Evolutionary conservation across 2,797 vertebrate species (phyloP).

Genomic region (Podargus strigoides): DNA sequence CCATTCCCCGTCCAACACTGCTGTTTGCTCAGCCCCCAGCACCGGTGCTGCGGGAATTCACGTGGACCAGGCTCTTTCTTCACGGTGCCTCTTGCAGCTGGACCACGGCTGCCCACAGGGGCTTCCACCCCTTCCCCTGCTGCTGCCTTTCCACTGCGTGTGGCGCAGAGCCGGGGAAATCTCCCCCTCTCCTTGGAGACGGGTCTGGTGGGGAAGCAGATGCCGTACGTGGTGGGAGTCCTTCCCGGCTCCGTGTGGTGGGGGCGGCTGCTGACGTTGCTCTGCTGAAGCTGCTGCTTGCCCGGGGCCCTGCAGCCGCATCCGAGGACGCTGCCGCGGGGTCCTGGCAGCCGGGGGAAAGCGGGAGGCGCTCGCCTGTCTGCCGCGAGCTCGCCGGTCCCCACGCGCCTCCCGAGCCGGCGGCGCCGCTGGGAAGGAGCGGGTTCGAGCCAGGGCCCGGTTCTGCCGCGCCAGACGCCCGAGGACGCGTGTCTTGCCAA

Average conservation of each 20-base stretch:
- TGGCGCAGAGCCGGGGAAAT: not conserved
- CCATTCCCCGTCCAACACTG: not conserved
- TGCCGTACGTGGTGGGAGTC: not conserved
- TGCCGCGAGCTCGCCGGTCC: fast-evolving
- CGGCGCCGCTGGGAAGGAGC: not conserved
- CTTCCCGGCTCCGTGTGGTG: fast-evolving
- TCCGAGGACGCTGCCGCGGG: not conserved
- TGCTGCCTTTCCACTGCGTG: not conserved
- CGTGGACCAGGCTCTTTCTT: fast-evolving
- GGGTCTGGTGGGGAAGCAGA: not conserved
- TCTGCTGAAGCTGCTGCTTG: not conserved
- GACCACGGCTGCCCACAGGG: not conserved
- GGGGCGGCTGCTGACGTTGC: not conserved
- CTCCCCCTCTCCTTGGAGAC: not conserved
- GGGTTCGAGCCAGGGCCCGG: fast-evolving
- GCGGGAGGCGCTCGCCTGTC: not conserved
- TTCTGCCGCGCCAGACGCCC: not conserved
- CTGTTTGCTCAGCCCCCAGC: not conserved
- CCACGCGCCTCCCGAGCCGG: fast-evolving
- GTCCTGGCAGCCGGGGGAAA: fast-evolving
- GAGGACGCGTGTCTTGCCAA: not conserved
- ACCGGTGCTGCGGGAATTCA: fast-evolving
- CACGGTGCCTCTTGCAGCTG: not conserved
- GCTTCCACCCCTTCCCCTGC: not conserved
- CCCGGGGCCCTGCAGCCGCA: not conserved